Percentiles rank a stretch among this genome's conserved stretches.
Conservation (phyloP, 2,797 vertebrate species). For the Chlorospingus flavigularis region DNA sequence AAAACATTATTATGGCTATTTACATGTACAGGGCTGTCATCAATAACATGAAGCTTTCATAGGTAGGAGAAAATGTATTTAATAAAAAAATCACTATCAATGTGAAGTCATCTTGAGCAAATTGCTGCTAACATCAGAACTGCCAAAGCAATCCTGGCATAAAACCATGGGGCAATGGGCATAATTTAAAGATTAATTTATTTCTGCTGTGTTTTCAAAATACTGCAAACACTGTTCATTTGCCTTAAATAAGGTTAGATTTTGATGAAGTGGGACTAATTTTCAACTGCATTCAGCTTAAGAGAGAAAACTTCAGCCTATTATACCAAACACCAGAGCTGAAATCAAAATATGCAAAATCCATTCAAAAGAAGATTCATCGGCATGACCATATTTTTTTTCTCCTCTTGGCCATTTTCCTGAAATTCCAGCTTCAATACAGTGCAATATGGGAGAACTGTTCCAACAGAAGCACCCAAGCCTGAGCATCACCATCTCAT, state of each 20-base stretch:
- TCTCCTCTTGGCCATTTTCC: neutral
- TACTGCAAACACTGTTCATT: neutral
- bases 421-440: neutral
- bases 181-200: neutral
- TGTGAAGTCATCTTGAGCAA: neutral
- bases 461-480: neutral
- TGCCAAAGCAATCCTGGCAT: neutral
- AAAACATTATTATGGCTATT: neutral
- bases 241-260: neutral
- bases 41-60: neutral
- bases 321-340: neutral
- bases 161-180: neutral
- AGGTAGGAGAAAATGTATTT: neutral
- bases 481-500: neutral
- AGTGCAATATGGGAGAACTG: neutral
- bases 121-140: neutral
- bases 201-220: neutral
- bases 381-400: fast-evolving
- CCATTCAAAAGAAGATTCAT: neutral
- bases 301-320: neutral
- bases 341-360: neutral
- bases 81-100: neutral
- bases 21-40: neutral
- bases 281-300: neutral
- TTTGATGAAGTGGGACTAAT: neutral